Evolutionary conservation across 2,113 vertebrate genomes (phyloP).

Genomic region (Seriola quinqueradiata): DNA sequence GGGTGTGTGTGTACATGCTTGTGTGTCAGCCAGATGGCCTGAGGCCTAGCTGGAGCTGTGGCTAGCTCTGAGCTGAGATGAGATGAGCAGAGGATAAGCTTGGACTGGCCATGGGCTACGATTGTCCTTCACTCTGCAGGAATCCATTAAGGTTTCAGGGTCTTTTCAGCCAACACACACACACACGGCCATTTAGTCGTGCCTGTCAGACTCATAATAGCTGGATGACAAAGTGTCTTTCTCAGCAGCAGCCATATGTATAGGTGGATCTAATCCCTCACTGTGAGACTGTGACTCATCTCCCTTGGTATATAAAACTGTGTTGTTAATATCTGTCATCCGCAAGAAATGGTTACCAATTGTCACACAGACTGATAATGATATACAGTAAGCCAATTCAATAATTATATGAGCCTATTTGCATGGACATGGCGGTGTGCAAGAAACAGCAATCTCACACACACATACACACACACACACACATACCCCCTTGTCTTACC

Average conservation of each 20-base stretch:
- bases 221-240: constrained; percentile 65
- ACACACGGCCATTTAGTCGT: constrained; percentile 55
- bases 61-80: constrained; percentile 77
- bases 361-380: constrained; percentile 44
- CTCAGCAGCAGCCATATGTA: constrained; percentile 69
- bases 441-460: constrained; percentile 27
- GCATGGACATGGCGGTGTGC: constrained; percentile 32
- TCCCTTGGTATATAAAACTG: constrained; percentile 52
- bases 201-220: constrained; percentile 66
- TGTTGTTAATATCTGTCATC: constrained; percentile 49
- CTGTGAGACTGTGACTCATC: constrained; percentile 64
- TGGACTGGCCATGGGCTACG: constrained; percentile 78
- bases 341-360: constrained; percentile 41
- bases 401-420: constrained; percentile 59
- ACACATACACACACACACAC: constrained; percentile 1
- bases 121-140: constrained; percentile 82
- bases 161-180: constrained; percentile 68
- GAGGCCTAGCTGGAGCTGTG: constrained; percentile 73
- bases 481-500: not conserved
- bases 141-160: constrained; percentile 80
- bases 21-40: constrained; percentile 75
- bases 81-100: constrained; percentile 80
- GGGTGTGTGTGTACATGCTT: constrained; percentile 24
- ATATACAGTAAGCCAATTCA: constrained; percentile 30
- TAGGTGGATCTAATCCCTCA: constrained; percentile 59